phyloP scores from a whole-genome alignment of 2,113 vertebrate species.

The Dicerorhinus sumatrensis region DNA sequence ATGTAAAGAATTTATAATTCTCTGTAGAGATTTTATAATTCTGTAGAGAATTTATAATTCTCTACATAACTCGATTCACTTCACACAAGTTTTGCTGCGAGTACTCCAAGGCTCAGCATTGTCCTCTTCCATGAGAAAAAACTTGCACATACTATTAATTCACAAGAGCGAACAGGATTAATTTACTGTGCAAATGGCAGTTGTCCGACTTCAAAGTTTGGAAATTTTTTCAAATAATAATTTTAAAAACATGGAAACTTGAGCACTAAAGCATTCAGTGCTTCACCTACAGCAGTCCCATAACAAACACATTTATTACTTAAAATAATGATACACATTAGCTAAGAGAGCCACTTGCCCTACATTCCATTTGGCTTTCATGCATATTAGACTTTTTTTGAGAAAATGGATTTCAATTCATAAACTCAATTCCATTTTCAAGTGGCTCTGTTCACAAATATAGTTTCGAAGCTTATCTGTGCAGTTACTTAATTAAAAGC shows the following conservation, averaged over 20 bases:
- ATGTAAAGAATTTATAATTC: too few species aligned
- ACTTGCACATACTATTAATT: background rate
- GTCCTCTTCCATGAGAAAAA: background rate
- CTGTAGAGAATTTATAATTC: too few species aligned
- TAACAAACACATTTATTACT: background rate
- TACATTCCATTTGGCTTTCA: background rate
- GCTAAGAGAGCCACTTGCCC: background rate
- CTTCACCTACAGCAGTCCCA: background rate
- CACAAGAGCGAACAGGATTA: background rate
- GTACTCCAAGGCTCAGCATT: too few species aligned
- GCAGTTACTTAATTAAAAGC: background rate
- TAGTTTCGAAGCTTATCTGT: background rate
- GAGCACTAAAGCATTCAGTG: background rate
- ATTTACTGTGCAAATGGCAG: background rate
- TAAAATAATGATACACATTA: background rate
- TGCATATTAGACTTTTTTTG: background rate
- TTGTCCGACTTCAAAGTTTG: background rate
- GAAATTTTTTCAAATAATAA: background rate
- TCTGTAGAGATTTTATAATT: too few species aligned
- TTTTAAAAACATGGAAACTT: background rate
- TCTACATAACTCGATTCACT: background rate
- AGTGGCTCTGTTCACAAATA: background rate
- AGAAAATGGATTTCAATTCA: background rate
- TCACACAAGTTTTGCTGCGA: background rate
- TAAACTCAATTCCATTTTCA: conserved; percentile 1